A percentile compares a stretch with the other conserved stretches of the same genome.
Evolutionary conservation across 2,797 vertebrate species (phyloP).

Genomic region (Atherinosoma microstoma): DNA sequence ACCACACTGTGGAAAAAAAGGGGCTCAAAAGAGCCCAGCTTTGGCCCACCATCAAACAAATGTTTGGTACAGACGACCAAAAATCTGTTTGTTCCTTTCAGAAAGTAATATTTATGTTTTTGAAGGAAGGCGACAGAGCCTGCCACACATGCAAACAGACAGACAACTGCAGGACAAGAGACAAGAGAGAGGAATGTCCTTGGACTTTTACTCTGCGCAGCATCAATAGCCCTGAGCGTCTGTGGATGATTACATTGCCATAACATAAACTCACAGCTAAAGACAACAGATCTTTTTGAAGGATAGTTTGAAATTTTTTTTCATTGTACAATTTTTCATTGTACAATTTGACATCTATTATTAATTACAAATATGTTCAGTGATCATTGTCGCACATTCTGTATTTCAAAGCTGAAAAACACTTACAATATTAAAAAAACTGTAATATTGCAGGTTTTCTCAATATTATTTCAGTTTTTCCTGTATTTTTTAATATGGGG

Average conservation of each 20-base stretch:
- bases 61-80: conserved; percentile 23
- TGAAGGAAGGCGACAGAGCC: conserved; percentile 57
- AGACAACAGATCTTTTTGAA: neutral
- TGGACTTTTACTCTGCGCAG: conserved; percentile 15
- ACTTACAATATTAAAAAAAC: no score
- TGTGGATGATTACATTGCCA: neutral
- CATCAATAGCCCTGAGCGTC: conserved; percentile 1
- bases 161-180: conserved; percentile 36
- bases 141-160: conserved; percentile 12
- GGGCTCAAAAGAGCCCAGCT: conserved; percentile 16
- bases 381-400: neutral
- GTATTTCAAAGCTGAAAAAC: neutral
- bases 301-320: no score
- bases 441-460: no score
- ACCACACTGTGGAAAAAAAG: neutral
- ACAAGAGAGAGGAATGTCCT: conserved; percentile 45
- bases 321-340: no score
- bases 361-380: neutral
- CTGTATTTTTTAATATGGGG: no score
- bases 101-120: conserved; percentile 65
- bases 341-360: neutral
- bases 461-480: no score
- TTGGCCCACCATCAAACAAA: conserved; percentile 42
- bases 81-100: conserved; percentile 44
- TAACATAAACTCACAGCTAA: neutral